phyloP scores from a whole-genome alignment of 2,888 invertebrate species.

The Acleris laterana region DNA sequence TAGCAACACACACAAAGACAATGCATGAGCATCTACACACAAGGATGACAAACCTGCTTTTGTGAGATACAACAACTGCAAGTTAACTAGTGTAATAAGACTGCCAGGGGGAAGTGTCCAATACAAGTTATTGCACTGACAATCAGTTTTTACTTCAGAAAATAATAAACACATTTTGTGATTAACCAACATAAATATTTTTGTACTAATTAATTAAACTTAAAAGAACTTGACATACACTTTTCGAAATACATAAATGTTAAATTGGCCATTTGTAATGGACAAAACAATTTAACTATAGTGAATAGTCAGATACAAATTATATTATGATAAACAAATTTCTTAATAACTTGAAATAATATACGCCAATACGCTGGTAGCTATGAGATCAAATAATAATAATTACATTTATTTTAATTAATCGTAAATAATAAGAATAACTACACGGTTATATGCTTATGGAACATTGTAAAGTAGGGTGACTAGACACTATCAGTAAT shows the following conservation, averaged over 20 bases:
- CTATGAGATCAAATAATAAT: conserved; percentile 73
- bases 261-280: conserved; percentile 49
- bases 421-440: conserved; percentile 41
- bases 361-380: conserved; percentile 59
- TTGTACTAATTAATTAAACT: conserved; percentile 77
- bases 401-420: conserved; percentile 45
- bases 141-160: conserved; percentile 43
- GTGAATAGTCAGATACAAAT: conserved; percentile 46
- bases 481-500: conserved; percentile 11
- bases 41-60: no score
- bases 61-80: conserved; percentile 4
- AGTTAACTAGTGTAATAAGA: conserved; percentile 51
- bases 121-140: conserved; percentile 68
- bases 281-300: conserved; percentile 48
- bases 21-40: no score
- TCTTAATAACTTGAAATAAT: conserved; percentile 29
- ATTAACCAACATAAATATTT: conserved; percentile 51
- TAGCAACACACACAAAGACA: no score
- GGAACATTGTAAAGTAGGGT: conserved; percentile 24
- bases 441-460: conserved; percentile 31
- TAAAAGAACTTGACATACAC: conserved; percentile 55
- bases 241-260: conserved; percentile 48
- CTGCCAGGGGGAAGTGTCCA: conserved; percentile 46
- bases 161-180: conserved; percentile 47
- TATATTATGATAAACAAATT: conserved; percentile 39